A percentile compares a stretch with the other conserved stretches of the same genome.
Evolutionary conservation across 2,797 vertebrate genomes (phyloP).

Genomic region (Centroberyx gerrardi): DNA sequence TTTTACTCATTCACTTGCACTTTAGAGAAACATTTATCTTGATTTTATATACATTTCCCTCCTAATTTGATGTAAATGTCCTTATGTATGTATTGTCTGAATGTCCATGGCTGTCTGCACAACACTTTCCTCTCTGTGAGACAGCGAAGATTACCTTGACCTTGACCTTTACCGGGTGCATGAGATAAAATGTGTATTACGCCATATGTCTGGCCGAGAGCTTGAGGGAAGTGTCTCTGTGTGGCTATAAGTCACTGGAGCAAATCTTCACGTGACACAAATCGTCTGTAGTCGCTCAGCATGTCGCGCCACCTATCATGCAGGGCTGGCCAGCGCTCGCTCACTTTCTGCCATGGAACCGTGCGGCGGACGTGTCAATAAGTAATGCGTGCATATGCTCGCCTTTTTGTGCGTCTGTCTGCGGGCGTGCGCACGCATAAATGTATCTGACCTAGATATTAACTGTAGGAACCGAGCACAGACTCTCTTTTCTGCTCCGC

Average conservation of each 20-base stretch:
- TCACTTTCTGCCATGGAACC: neutral
- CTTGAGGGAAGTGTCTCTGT: constrained; percentile 24
- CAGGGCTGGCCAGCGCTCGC: constrained; percentile 26
- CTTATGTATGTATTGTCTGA: too few relatives aligned
- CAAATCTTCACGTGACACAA: constrained; percentile 63
- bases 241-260: constrained; percentile 52
- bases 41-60: too few relatives aligned
- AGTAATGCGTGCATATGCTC: neutral
- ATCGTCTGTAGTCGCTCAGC: constrained; percentile 54
- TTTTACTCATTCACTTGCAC: too few relatives aligned
- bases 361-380: too few relatives aligned
- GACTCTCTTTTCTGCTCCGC: neutral
- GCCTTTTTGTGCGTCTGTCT: neutral
- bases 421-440: constrained; percentile 30
- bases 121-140: too few relatives aligned
- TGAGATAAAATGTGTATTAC: neutral
- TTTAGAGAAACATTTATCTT: too few relatives aligned
- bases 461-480: constrained; percentile 51
- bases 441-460: constrained; percentile 73
- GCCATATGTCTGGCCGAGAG: constrained; percentile 9
- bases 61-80: too few relatives aligned
- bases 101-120: too few relatives aligned
- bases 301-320: constrained; percentile 28
- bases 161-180: too few relatives aligned
- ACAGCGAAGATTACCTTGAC: too few relatives aligned